Percentiles rank a stretch among this genome's conserved stretches.
These are phyloP conservation scores for Psilanteris sp. DNA, from an alignment of 1,140 invertebrate species.

Conservation along the genomic window DNA sequence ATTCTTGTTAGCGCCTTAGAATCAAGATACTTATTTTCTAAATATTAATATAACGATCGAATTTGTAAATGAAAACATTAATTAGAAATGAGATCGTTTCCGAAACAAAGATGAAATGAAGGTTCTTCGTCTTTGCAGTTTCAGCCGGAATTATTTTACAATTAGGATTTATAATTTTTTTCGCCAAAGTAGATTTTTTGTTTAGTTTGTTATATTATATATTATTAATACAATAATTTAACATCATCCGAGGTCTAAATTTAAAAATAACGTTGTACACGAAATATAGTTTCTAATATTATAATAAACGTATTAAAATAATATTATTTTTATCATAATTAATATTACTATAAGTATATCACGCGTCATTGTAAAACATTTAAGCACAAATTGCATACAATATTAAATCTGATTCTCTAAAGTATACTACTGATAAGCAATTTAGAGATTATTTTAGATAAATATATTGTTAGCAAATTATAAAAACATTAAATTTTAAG, in stretches of 20 bases:
- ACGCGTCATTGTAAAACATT: constrained; percentile 18
- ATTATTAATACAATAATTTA: constrained; percentile 25
- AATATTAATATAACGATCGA: constrained; percentile 46
- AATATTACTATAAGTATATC: constrained; percentile 12
- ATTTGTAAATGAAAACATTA: constrained; percentile 50
- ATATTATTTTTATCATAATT: constrained; percentile 18
- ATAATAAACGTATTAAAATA: too few species aligned
- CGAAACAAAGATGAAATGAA: constrained; percentile 27
- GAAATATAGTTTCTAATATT: too few species aligned
- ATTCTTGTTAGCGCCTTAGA: constrained; percentile 49
- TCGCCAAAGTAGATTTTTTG: constrained; percentile 22
- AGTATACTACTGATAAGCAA: too few species aligned
- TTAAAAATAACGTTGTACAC: not conserved
- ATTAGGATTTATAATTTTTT: constrained; percentile 15
- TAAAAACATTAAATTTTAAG: too few species aligned
- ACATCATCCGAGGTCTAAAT: constrained; percentile 38
- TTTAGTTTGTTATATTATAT: constrained; percentile 41
- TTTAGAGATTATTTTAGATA: too few species aligned
- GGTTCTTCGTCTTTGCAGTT: constrained; percentile 25
- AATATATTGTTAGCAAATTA: too few species aligned
- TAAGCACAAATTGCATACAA: constrained; percentile 2
- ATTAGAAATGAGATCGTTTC: constrained; percentile 57
- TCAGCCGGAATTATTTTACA: constrained; percentile 41
- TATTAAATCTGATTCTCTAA: too few species aligned
- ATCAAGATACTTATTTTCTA: constrained; percentile 46